Conservation (phyloP, 2,797 vertebrate species). For the Spondyliosoma cantharus region DNA sequence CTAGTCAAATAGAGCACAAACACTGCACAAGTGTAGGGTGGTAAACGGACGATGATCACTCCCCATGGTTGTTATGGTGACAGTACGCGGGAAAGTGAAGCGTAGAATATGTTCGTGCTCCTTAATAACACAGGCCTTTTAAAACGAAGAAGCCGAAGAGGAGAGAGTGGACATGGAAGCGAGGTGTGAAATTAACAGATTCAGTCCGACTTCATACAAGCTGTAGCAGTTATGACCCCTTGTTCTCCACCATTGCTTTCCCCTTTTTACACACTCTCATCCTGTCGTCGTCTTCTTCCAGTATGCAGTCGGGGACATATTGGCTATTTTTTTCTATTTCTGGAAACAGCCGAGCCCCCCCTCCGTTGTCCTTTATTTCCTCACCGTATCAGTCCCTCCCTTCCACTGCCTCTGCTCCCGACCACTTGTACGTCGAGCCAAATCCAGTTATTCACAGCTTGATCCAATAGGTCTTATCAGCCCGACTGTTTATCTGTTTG, state of each 20-base stretch:
- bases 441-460: slow-evolving; percentile 49
- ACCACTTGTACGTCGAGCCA: slow-evolving; percentile 28
- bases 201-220: slow-evolving; percentile 56
- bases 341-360: slow-evolving; percentile 31
- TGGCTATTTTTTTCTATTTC: slow-evolving; percentile 49
- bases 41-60: slow-evolving; percentile 25
- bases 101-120: slow-evolving; percentile 47
- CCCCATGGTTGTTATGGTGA: slow-evolving; percentile 68
- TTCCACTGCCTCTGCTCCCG: slow-evolving; percentile 25
- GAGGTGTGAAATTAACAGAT: slow-evolving; percentile 75
- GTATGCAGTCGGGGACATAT: slow-evolving; percentile 34
- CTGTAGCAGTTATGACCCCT: slow-evolving; percentile 49
- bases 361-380: slow-evolving; percentile 36
- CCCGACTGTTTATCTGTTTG: slow-evolving; percentile 53
- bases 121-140: slow-evolving; percentile 49
- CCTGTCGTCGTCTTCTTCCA: slow-evolving; percentile 36
- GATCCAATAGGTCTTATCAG: slow-evolving; percentile 56
- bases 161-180: slow-evolving; percentile 51
- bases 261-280: slow-evolving; percentile 39
- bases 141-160: slow-evolving; percentile 41
- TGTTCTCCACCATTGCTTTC: slow-evolving; percentile 53
- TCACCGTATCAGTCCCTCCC: slow-evolving; percentile 32
- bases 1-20: slow-evolving; percentile 27
- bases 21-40: not conserved
- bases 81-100: slow-evolving; percentile 43